A percentile compares a stretch with the other conserved stretches of the same genome.
Evolutionary conservation across 2,797 vertebrate genomes (phyloP).

Genomic region (Ctenopoma kingsleyae): DNA sequence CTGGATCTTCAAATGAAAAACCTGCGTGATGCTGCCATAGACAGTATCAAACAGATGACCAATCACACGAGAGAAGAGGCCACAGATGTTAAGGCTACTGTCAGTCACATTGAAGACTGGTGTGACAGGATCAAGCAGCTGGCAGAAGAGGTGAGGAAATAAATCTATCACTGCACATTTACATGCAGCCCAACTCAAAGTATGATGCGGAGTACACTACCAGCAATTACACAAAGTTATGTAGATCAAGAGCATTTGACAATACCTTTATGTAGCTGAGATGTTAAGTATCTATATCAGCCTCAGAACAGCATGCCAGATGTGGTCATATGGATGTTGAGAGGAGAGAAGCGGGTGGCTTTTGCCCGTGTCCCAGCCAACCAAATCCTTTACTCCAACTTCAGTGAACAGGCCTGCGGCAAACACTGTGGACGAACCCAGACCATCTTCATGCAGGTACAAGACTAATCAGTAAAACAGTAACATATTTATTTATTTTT

Average conservation of each 20-base stretch:
- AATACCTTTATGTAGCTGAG: slow-evolving; percentile 11
- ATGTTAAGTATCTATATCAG: slow-evolving; percentile 72
- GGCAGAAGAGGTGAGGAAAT: slow-evolving; percentile 89
- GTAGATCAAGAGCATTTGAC: neutral
- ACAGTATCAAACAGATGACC: slow-evolving; percentile 85
- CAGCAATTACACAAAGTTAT: neutral
- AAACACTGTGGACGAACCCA: slow-evolving; percentile 93
- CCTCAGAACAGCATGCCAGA: slow-evolving; percentile 98
- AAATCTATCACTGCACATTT: neutral
- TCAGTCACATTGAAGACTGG: slow-evolving; percentile 94
- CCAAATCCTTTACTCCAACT: slow-evolving; percentile 90
- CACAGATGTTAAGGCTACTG: slow-evolving; percentile 85
- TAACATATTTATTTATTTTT: neutral
- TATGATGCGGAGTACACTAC: neutral
- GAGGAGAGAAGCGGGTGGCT: slow-evolving; percentile 93
- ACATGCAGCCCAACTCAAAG: neutral
- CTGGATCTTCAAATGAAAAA: slow-evolving; percentile 93
- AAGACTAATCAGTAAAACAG: neutral
- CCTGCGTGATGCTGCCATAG: slow-evolving; percentile 84
- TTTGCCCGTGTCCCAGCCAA: slow-evolving; percentile 93
- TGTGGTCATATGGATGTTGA: slow-evolving; percentile 98
- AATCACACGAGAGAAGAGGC: slow-evolving; percentile 84
- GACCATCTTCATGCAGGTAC: slow-evolving; percentile 95
- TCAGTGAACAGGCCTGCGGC: slow-evolving; percentile 88
- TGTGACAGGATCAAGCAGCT: slow-evolving; percentile 90